These are phyloP conservation scores for Eupithecia exiguata DNA, from an alignment of 2,888 invertebrate genomes.

Conservation along the genomic window DNA sequence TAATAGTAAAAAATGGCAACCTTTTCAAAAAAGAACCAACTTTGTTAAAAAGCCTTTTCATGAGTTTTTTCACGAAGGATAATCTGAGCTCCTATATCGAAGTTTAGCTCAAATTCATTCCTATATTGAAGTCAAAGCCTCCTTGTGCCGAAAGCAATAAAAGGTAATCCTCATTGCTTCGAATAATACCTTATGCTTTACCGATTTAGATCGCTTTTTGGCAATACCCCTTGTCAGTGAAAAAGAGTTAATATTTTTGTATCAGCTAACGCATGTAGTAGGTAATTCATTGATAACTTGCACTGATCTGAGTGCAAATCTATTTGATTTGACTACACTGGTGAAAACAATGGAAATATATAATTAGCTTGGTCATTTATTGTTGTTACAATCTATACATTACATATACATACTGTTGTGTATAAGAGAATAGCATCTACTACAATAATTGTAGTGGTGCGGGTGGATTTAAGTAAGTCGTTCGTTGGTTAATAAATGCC, in stretches of 20 bases:
- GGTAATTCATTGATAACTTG: too few species aligned
- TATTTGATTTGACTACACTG: neutral
- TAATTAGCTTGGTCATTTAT: neutral
- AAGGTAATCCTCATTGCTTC: constrained; percentile 1
- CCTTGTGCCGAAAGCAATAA: constrained; percentile 15
- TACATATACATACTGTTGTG: too few species aligned
- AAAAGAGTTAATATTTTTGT: neutral
- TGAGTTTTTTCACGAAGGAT: constrained; percentile 13
- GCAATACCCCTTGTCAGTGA: neutral
- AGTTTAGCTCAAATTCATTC: constrained; percentile 21
- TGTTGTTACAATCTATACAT: too few species aligned
- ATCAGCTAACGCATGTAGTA: neutral
- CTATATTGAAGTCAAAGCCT: neutral
- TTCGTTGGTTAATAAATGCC: too few species aligned
- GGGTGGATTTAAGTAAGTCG: too few species aligned
- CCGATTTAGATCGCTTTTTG: neutral
- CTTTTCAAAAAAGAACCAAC: neutral
- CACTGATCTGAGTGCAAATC: neutral
- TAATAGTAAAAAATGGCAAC: neutral
- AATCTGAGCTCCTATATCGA: constrained; percentile 6
- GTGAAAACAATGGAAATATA: neutral
- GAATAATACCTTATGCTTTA: neutral
- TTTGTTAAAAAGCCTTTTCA: neutral
- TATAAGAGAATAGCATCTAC: too few species aligned
- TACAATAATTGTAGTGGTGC: too few species aligned